These are phyloP conservation scores for Hafferia zeledoni DNA, from an alignment of 2,797 vertebrate species.

Conservation along the genomic window DNA sequence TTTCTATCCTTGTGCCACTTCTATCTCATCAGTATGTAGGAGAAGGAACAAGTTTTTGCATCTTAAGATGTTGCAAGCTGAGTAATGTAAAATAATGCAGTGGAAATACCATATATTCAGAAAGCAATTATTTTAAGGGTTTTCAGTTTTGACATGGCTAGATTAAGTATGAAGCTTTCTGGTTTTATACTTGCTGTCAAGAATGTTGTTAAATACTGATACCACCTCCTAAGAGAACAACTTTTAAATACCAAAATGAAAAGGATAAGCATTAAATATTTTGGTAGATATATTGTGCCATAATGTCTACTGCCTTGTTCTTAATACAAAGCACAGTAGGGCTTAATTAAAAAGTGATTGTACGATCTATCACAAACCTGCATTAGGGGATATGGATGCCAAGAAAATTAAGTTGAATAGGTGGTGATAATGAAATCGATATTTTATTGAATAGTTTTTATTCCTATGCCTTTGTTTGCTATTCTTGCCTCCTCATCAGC, in stretches of 20 bases:
- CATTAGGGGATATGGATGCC: constrained; percentile 64
- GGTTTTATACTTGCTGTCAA: constrained; percentile 58
- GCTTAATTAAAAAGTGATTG: constrained; percentile 77
- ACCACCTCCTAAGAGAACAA: constrained; percentile 70
- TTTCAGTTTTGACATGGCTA: constrained; percentile 63
- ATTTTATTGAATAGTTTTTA: constrained; percentile 72
- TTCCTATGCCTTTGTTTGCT: constrained; percentile 68
- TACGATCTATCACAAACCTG: constrained; percentile 69
- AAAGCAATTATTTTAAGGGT: constrained; percentile 65
- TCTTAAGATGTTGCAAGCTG: constrained; percentile 49
- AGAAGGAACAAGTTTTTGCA: constrained; percentile 40
- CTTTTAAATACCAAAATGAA: constrained; percentile 70
- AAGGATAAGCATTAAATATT: constrained; percentile 75
- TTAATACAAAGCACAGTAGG: constrained; percentile 79
- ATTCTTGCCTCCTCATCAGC: constrained; percentile 29
- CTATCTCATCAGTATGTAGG: constrained; percentile 56
- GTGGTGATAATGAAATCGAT: constrained; percentile 70
- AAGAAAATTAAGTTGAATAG: constrained; percentile 69
- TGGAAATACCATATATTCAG: constrained; percentile 47
- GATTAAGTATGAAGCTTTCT: constrained; percentile 58
- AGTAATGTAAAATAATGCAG: constrained; percentile 54
- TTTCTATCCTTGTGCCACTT: constrained; percentile 36
- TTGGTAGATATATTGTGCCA: constrained; percentile 73
- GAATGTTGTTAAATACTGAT: constrained; percentile 69
- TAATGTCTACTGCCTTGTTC: constrained; percentile 73